A percentile compares a stretch with the other conserved stretches of the same genome.
Evolutionary conservation across 2,113 vertebrate species (phyloP).

Genomic region (Aegypius monachus): DNA sequence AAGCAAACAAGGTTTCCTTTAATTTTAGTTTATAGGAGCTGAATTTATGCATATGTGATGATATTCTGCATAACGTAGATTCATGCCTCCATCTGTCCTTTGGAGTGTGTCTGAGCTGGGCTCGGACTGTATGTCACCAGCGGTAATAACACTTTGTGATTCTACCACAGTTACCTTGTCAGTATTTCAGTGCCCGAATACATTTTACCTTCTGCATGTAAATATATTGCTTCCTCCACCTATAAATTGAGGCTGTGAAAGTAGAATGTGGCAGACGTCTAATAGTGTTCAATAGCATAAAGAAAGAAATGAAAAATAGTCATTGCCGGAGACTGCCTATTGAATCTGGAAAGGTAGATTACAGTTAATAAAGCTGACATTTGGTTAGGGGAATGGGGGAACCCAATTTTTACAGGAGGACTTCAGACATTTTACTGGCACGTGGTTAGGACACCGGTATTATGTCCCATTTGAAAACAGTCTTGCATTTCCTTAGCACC

Average conservation of each 20-base stretch:
- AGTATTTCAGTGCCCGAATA: neutral
- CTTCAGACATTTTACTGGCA: neutral
- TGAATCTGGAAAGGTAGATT: neutral
- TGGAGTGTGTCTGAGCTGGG: neutral
- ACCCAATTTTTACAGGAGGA: neutral
- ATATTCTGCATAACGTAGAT: neutral
- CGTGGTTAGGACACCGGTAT: neutral
- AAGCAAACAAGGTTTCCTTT: neutral
- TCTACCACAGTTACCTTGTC: neutral
- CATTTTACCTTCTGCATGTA: neutral
- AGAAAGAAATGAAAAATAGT: neutral
- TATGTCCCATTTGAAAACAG: neutral
- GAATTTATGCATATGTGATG: neutral
- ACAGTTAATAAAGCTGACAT: neutral
- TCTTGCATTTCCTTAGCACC: neutral
- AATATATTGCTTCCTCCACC: neutral
- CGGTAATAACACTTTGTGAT: neutral
- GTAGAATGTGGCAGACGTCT: neutral
- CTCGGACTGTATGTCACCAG: accelerated
- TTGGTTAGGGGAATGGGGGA: neutral
- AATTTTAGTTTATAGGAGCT: neutral
- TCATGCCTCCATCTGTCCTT: neutral
- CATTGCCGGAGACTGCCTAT: accelerated
- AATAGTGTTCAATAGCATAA: neutral
- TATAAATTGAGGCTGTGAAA: neutral